Percentiles rank a stretch among this genome's conserved stretches.
Conservation (phyloP, 2,888 invertebrate species). For the Apamea monoglypha region DNA sequence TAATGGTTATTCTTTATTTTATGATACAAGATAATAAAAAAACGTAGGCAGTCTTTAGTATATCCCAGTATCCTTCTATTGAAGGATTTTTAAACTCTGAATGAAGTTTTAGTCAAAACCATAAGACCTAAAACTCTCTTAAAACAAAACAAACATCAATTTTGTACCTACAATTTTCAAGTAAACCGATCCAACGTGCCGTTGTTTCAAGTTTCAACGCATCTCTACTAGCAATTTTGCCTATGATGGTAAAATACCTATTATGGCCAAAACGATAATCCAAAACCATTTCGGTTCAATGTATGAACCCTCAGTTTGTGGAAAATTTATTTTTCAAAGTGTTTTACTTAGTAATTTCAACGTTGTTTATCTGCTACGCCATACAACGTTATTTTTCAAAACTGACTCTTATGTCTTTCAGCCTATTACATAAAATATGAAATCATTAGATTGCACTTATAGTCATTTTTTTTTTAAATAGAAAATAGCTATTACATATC, state of each 20-base stretch:
- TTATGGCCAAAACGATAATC: not conserved
- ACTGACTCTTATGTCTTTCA: not conserved
- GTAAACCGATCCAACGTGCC: not conserved
- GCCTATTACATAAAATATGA: not conserved
- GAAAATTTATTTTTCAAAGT: not conserved
- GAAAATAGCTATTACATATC: not conserved
- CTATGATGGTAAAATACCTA: conserved; percentile 1
- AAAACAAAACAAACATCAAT: not conserved
- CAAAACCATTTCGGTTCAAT: not conserved
- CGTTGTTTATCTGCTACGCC: conserved; percentile 1
- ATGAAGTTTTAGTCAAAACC: not conserved
- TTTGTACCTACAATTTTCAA: not conserved
- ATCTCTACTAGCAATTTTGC: not conserved
- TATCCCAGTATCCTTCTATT: not conserved
- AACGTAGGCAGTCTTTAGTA: not conserved
- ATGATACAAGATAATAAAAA: not conserved
- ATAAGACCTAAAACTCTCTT: not conserved
- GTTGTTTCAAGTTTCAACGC: not conserved
- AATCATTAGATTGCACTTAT: not conserved
- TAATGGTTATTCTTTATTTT: not conserved
- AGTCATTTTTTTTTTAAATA: not conserved
- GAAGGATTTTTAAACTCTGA: not conserved
- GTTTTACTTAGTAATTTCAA: not conserved
- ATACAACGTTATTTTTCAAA: not conserved
- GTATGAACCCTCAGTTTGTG: too few species aligned